A percentile compares a stretch with the other conserved stretches of the same genome.
phyloP scores from a whole-genome alignment of 2,113 vertebrate species.

The Pelusios castaneus region DNA sequence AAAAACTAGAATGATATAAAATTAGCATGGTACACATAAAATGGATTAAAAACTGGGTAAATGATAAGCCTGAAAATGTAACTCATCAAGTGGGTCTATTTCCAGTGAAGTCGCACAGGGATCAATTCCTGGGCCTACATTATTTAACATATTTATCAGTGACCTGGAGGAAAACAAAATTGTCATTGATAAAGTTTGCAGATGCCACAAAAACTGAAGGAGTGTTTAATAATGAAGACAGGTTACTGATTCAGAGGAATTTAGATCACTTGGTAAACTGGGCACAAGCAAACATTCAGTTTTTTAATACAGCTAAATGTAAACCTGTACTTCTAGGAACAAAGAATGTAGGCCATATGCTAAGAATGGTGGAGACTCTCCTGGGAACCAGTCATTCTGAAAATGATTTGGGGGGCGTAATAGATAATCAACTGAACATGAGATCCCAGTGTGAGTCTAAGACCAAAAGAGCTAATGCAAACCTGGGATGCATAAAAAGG shows the following conservation, averaged over 20 bases:
- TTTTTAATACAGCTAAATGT: no score
- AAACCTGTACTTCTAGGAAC: not conserved
- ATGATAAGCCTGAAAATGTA: not conserved
- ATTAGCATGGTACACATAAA: not conserved
- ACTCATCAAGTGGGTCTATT: not conserved
- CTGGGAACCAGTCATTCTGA: not conserved
- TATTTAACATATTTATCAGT: not conserved
- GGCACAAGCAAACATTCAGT: no score
- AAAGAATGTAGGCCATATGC: not conserved
- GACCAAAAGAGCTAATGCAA: not conserved
- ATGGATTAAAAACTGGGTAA: not conserved
- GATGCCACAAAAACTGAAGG: not conserved
- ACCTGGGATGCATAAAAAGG: not conserved
- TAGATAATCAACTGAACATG: not conserved
- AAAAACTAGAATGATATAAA: not conserved
- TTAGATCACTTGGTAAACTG: not conserved
- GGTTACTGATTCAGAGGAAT: not conserved
- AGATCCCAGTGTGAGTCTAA: not conserved
- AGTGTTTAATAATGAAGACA: not conserved
- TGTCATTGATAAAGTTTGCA: not conserved
- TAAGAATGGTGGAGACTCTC: not conserved
- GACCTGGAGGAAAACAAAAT: not conserved
- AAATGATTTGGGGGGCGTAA: not conserved
- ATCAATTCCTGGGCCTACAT: not conserved
- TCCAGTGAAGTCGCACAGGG: not conserved